These are phyloP conservation scores for Phoenoteleia sp. DNA, from an alignment of 2,888 invertebrate species.

Conservation along the genomic window DNA sequence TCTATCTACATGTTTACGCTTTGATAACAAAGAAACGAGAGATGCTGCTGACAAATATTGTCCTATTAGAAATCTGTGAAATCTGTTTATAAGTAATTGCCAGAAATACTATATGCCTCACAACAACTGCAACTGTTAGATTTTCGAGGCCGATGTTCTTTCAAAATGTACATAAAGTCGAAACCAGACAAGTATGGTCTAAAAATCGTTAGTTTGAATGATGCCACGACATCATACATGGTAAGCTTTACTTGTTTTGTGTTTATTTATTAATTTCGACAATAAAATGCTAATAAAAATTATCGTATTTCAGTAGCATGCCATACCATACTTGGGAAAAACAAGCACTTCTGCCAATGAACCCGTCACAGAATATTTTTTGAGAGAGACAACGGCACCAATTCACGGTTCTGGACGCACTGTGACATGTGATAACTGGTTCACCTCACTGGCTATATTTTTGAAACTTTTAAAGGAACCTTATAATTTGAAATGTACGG, in stretches of 20 bases:
- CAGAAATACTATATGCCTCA: not conserved
- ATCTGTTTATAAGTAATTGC: slow-evolving; percentile 54
- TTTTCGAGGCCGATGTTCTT: slow-evolving; percentile 76
- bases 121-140: slow-evolving; percentile 68
- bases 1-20: not conserved
- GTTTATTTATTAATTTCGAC: no score
- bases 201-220: slow-evolving; percentile 81
- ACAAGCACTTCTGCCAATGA: no score
- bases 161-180: slow-evolving; percentile 78
- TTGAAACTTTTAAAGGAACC: slow-evolving; percentile 48
- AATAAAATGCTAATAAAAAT: no score
- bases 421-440: slow-evolving; percentile 74
- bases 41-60: not conserved
- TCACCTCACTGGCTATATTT: slow-evolving; percentile 65
- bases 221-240: slow-evolving; percentile 81
- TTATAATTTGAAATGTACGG: slow-evolving; percentile 58
- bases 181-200: slow-evolving; percentile 83
- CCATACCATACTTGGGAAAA: slow-evolving; percentile 16
- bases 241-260: no score
- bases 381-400: slow-evolving; percentile 41
- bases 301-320: no score
- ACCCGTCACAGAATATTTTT: slow-evolving; percentile 49
- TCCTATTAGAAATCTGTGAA: slow-evolving; percentile 1
- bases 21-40: slow-evolving; percentile 1
- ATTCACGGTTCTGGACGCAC: slow-evolving; percentile 57